Evolutionary conservation across 2,113 vertebrate species (phyloP).

Genomic region (Alaudala cheleensis): DNA sequence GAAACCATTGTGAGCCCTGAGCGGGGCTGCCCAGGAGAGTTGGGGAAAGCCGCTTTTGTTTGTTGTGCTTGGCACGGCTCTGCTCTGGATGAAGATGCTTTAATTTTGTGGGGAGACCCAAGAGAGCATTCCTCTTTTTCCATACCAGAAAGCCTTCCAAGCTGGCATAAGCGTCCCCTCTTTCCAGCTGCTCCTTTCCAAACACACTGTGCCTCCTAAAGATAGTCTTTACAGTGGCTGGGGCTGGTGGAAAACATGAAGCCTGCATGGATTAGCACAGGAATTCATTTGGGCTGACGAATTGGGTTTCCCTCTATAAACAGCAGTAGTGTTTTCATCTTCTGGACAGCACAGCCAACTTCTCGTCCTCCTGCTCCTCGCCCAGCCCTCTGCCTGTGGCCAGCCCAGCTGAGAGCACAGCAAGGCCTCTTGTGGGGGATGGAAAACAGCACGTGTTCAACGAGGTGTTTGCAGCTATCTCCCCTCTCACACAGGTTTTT

Average conservation of each 20-base stretch:
- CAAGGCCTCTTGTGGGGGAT: constrained; percentile 6
- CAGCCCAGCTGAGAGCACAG: constrained; percentile 16
- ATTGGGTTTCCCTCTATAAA: constrained; percentile 86
- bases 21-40: constrained; percentile 79
- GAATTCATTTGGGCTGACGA: constrained; percentile 78
- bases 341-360: constrained; percentile 64
- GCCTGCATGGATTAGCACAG: constrained; percentile 67
- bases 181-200: constrained; percentile 82
- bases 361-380: constrained; percentile 2
- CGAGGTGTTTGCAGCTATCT: background rate
- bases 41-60: constrained; percentile 89
- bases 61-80: constrained; percentile 84
- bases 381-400: background rate
- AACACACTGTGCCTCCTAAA: constrained; percentile 79
- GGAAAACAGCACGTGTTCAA: constrained; percentile 21
- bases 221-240: constrained; percentile 75
- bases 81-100: constrained; percentile 75
- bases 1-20: constrained; percentile 88
- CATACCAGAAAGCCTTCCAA: constrained; percentile 78
- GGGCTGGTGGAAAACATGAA: constrained; percentile 82
- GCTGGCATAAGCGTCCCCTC: constrained; percentile 75
- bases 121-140: constrained; percentile 76
- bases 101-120: constrained; percentile 81
- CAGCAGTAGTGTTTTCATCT: constrained; percentile 76
- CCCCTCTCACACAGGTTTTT: background rate